Percentiles rank a stretch among this genome's conserved stretches.
Conservation (phyloP, 1,140 invertebrate genomes). For the Macrostomum lignano region DNA sequence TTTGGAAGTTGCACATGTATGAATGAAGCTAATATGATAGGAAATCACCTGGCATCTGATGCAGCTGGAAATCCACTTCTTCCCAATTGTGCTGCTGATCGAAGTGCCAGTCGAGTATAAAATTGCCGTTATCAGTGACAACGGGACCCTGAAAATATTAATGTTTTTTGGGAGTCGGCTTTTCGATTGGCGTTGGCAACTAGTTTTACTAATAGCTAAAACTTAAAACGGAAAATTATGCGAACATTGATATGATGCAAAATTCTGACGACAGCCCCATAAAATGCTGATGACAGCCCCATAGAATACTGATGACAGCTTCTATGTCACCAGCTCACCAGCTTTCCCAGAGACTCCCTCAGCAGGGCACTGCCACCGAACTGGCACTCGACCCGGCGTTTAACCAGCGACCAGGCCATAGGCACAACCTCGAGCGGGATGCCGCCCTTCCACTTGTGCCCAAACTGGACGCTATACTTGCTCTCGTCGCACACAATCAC, state of each 20-base stretch:
- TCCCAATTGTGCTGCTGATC: constrained; percentile 40
- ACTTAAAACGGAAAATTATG: too few species aligned
- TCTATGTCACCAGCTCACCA: too few species aligned
- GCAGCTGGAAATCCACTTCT: constrained; percentile 39
- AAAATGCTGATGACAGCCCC: too few species aligned
- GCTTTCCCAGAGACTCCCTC: too few species aligned
- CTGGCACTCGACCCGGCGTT: constrained; percentile 39
- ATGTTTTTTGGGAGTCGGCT: neutral
- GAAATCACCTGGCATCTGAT: constrained; percentile 52
- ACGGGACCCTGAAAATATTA: constrained; percentile 56
- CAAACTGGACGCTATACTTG: constrained; percentile 50
- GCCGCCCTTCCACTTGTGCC: constrained; percentile 63
- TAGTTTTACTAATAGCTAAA: too few species aligned
- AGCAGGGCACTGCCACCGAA: constrained; percentile 31
- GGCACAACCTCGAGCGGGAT: constrained; percentile 78
- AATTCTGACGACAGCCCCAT: too few species aligned
- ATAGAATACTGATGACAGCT: too few species aligned
- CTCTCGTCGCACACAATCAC: constrained; percentile 58
- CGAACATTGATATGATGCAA: too few species aligned
- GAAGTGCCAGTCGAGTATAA: constrained; percentile 76
- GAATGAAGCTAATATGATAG: too few species aligned
- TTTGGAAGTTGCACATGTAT: too few species aligned
- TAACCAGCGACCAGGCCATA: constrained; percentile 51
- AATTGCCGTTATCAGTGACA: constrained; percentile 87
- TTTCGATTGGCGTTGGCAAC: too few species aligned